These are phyloP conservation scores for Myopa tessellatipennis DNA, from an alignment of 2,888 invertebrate genomes.

Conservation along the genomic window DNA sequence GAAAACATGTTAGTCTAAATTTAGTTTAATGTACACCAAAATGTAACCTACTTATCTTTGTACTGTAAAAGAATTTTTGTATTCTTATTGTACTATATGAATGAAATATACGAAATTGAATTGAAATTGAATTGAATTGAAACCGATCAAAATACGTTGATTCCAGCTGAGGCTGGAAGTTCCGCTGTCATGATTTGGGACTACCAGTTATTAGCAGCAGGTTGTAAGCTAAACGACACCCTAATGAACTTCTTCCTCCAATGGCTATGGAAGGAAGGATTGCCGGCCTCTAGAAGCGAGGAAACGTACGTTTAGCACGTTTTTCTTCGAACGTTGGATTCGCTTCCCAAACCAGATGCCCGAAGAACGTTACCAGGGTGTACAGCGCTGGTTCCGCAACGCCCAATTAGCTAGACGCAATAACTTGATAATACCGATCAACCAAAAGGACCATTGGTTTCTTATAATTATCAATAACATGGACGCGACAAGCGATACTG, in stretches of 20 bases:
- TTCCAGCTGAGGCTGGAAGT: not conserved
- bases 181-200: not conserved
- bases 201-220: not conserved
- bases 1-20: no score
- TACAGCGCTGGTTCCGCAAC: not conserved
- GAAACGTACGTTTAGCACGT: not conserved
- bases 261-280: not conserved
- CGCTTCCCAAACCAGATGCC: not conserved
- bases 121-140: no score
- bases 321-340: not conserved
- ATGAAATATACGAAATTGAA: no score
- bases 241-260: not conserved
- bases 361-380: constrained; percentile 1
- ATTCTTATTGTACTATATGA: no score
- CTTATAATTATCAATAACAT: not conserved
- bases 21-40: no score
- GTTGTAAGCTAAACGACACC: not conserved
- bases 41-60: no score
- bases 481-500: not conserved
- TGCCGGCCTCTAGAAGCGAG: not conserved
- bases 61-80: no score
- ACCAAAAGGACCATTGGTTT: constrained; percentile 1
- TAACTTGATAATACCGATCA: not conserved
- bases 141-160: not conserved
- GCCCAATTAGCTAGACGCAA: not conserved